A percentile compares a stretch with the other conserved stretches of the same genome.
These are phyloP conservation scores for Xiphias gladius DNA, from an alignment of 2,113 vertebrate species.

Conservation along the genomic window DNA sequence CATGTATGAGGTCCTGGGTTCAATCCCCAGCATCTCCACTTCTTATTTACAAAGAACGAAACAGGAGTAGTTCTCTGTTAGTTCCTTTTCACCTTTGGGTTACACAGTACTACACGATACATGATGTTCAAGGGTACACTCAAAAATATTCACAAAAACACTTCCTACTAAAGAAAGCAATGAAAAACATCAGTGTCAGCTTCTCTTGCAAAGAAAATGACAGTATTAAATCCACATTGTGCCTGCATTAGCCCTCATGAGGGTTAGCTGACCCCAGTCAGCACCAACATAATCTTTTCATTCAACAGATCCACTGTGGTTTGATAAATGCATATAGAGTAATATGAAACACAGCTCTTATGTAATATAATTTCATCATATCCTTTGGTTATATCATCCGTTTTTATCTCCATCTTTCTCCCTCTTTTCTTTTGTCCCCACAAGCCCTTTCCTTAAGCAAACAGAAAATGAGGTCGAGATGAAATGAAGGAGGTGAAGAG, in stretches of 20 bases:
- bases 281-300: not conserved
- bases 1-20: conserved; percentile 61
- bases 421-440: not conserved
- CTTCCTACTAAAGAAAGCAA: no score
- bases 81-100: not conserved
- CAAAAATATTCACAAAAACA: not conserved
- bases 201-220: no score
- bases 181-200: no score
- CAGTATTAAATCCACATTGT: no score
- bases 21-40: conserved; percentile 31
- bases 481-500: conserved; percentile 13
- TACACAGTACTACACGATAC: no score
- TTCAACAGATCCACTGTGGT: not conserved
- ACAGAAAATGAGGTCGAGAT: conserved; percentile 9
- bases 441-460: not conserved
- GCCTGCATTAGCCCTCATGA: not conserved
- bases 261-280: not conserved
- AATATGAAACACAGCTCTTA: not conserved
- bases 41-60: not conserved
- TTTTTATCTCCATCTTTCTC: not conserved
- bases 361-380: not conserved
- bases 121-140: not conserved
- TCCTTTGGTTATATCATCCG: not conserved
- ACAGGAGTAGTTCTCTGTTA: no score
- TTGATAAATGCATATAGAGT: not conserved